Evolutionary conservation across 2,113 vertebrate genomes (phyloP).

Genomic region (Fregata magnificens): DNA sequence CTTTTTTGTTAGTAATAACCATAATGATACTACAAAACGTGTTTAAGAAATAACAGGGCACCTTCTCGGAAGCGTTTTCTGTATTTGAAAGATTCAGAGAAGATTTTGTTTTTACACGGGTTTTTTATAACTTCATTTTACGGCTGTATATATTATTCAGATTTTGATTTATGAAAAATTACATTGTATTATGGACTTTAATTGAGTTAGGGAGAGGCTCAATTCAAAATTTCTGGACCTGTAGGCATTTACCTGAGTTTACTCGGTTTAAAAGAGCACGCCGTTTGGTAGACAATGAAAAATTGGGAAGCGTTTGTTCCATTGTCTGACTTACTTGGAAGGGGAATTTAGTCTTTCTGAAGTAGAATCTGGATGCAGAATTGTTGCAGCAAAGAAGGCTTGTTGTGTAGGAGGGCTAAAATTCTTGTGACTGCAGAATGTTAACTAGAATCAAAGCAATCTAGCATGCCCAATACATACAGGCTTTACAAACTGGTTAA

Average conservation of each 20-base stretch:
- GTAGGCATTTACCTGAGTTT: neutral
- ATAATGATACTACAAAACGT: neutral
- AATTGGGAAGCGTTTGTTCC: neutral
- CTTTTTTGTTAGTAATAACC: neutral
- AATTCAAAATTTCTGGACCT: neutral
- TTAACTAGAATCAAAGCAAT: neutral
- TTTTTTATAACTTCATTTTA: neutral
- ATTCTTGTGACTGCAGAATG: neutral
- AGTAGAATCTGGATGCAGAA: neutral
- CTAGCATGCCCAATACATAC: neutral
- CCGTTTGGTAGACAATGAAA: neutral
- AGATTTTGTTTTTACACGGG: neutral
- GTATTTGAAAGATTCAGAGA: neutral
- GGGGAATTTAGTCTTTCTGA: neutral
- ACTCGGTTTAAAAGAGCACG: neutral
- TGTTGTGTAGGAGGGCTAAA: neutral
- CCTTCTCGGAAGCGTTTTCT: neutral
- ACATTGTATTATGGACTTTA: neutral
- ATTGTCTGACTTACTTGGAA: neutral
- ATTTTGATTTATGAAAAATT: neutral
- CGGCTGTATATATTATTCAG: neutral
- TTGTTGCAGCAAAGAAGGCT: neutral
- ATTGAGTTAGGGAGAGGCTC: neutral
- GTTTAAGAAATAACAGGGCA: neutral
- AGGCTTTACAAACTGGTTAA: constrained; percentile 6